phyloP scores from a whole-genome alignment of 2,888 invertebrate species.

The Pollenia griseotomentosa region DNA sequence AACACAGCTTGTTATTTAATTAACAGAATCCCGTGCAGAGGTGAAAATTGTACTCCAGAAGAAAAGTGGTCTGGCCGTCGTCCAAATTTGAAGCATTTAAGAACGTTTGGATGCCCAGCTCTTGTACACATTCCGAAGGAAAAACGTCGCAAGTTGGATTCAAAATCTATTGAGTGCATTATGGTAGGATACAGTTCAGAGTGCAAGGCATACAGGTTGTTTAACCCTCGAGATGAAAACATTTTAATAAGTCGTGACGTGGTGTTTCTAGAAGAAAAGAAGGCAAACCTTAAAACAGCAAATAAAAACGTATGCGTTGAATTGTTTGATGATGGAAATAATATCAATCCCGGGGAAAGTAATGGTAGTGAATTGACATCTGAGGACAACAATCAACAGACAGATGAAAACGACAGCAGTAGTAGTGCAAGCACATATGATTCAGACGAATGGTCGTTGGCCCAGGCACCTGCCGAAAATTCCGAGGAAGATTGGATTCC shows the following conservation, averaged over 20 bases:
- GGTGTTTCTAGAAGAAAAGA: not conserved
- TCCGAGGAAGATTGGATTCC: slow-evolving; percentile 14
- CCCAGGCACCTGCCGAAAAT: not conserved
- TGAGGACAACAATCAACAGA: not conserved
- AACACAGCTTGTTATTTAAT: slow-evolving; percentile 64
- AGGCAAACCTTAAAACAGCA: not conserved
- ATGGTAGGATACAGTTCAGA: slow-evolving; percentile 65
- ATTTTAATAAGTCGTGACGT: slow-evolving; percentile 9
- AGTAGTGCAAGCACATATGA: not conserved
- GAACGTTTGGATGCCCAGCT: slow-evolving; percentile 67
- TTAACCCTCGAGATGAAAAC: not conserved
- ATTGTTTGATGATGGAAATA: too few relatives aligned
- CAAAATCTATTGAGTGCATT: slow-evolving; percentile 64
- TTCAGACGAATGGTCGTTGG: slow-evolving; percentile 8
- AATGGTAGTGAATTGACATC: slow-evolving; percentile 42
- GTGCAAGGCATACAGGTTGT: slow-evolving; percentile 66
- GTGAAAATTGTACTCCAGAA: slow-evolving; percentile 55
- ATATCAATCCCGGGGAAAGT: not conserved
- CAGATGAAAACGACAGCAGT: too few relatives aligned
- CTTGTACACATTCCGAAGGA: slow-evolving; percentile 70
- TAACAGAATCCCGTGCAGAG: slow-evolving; percentile 64
- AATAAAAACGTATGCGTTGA: too few relatives aligned
- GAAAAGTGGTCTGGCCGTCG: slow-evolving; percentile 63
- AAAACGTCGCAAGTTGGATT: slow-evolving; percentile 36
- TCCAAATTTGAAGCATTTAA: slow-evolving; percentile 60